A percentile compares a stretch with the other conserved stretches of the same genome.
Conservation (phyloP, 2,888 invertebrate species). For the Scrobipalpa atriplicella region DNA sequence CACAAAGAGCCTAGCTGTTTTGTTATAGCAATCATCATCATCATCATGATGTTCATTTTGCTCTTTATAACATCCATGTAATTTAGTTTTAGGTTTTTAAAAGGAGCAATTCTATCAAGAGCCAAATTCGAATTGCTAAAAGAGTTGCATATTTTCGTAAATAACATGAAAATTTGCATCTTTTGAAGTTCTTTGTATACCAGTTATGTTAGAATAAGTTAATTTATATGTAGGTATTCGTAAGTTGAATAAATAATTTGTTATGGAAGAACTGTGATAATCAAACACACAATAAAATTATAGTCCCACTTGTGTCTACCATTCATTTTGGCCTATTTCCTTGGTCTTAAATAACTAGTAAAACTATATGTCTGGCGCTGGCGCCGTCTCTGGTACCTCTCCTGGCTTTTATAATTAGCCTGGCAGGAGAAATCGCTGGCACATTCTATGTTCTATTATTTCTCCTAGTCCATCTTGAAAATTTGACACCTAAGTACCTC, state of each 20-base stretch:
- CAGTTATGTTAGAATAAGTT: constrained; percentile 28
- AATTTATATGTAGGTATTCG: constrained; percentile 31
- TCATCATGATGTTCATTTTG: background rate
- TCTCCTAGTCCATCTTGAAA: no score
- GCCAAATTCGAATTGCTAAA: constrained; percentile 28
- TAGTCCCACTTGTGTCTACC: constrained; percentile 26
- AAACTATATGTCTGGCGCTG: no score
- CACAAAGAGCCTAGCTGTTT: constrained; percentile 6
- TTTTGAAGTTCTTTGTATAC: constrained; percentile 42
- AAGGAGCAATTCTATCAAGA: background rate
- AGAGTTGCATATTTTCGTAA: constrained; percentile 63
- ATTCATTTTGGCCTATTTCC: background rate
- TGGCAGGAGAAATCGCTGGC: no score
- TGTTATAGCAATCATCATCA: background rate
- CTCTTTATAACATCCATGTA: background rate
- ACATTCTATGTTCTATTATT: no score
- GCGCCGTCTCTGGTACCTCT: no score
- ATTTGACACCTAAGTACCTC: no score
- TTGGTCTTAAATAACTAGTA: background rate
- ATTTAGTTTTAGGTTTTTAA: constrained; percentile 5
- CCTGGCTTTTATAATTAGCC: no score
- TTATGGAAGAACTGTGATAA: constrained; percentile 65
- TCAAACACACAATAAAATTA: constrained; percentile 49
- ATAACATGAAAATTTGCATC: constrained; percentile 61
- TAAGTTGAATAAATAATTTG: constrained; percentile 41